These are phyloP conservation scores for Sorex fumeus DNA, from an alignment of 2,113 vertebrate genomes.

Conservation along the genomic window DNA sequence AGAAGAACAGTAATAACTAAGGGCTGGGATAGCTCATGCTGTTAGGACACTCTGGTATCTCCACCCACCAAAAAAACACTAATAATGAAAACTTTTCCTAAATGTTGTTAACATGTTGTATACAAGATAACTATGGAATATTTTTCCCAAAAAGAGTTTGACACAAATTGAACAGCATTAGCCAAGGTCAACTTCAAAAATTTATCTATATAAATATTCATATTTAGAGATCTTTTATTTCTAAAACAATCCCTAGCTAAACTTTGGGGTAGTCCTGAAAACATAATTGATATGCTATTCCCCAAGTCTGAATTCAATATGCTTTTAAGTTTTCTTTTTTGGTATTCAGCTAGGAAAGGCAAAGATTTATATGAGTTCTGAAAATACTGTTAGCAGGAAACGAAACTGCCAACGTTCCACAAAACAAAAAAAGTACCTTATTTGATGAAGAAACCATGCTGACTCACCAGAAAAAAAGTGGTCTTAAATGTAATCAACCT, in stretches of 20 bases:
- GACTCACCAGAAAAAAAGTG: constrained; percentile 65
- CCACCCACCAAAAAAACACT: not conserved
- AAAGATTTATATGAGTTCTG: constrained; percentile 64
- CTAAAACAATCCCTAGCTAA: constrained; percentile 1
- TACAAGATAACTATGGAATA: too few relatives aligned
- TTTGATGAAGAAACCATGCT: constrained; percentile 72
- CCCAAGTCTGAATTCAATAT: constrained; percentile 2
- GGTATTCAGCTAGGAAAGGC: constrained; percentile 44
- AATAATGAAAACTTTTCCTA: not conserved
- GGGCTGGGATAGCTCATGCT: too few relatives aligned
- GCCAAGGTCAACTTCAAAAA: constrained; percentile 31
- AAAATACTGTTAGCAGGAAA: constrained; percentile 69
- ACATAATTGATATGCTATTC: not conserved
- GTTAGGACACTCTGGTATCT: too few relatives aligned
- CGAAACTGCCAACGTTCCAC: constrained; percentile 53
- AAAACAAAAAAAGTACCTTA: constrained; percentile 62
- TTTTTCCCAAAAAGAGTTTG: not conserved
- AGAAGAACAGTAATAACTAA: too few relatives aligned
- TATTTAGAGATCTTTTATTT: not conserved
- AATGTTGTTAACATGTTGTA: too few relatives aligned
- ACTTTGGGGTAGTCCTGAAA: constrained; percentile 53
- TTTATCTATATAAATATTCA: not conserved
- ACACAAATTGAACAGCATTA: constrained; percentile 7
- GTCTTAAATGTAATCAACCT: constrained; percentile 53
- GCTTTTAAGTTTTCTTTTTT: constrained; percentile 59